phyloP scores from a whole-genome alignment of 1,140 invertebrate species.

The Cydia amplana region DNA sequence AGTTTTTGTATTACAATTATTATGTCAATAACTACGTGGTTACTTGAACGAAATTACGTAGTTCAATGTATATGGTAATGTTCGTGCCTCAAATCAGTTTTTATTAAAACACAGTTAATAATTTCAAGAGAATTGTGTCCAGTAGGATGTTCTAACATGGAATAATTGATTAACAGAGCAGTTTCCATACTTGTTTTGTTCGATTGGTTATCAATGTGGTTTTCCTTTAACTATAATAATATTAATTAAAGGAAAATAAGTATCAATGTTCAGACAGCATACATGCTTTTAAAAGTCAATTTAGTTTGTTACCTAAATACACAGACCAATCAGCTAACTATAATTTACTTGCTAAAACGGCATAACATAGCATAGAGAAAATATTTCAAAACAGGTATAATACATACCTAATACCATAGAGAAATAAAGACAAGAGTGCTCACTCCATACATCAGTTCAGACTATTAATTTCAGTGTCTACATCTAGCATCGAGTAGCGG shows the following conservation, averaged over 20 bases:
- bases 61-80: background rate
- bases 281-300: too few relatives aligned
- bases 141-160: conserved; percentile 34
- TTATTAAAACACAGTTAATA: background rate
- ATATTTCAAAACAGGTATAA: too few relatives aligned
- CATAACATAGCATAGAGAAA: too few relatives aligned
- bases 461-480: too few relatives aligned
- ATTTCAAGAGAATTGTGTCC: too few relatives aligned
- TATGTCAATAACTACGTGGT: conserved; percentile 5
- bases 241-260: background rate
- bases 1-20: conserved; percentile 20
- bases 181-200: background rate
- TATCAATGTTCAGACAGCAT: background rate
- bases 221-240: background rate
- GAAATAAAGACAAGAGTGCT: too few relatives aligned
- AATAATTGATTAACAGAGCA: conserved; percentile 31
- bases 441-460: too few relatives aligned
- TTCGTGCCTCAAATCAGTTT: conserved; percentile 35
- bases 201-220: background rate
- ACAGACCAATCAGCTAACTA: too few relatives aligned
- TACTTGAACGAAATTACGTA: background rate
- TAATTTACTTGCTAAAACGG: too few relatives aligned
- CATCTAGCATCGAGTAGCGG: too few relatives aligned
- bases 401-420: too few relatives aligned
- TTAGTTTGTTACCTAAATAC: too few relatives aligned